Conservation (phyloP, 2,113 vertebrate genomes). For the Plestiodon gilberti region DNA sequence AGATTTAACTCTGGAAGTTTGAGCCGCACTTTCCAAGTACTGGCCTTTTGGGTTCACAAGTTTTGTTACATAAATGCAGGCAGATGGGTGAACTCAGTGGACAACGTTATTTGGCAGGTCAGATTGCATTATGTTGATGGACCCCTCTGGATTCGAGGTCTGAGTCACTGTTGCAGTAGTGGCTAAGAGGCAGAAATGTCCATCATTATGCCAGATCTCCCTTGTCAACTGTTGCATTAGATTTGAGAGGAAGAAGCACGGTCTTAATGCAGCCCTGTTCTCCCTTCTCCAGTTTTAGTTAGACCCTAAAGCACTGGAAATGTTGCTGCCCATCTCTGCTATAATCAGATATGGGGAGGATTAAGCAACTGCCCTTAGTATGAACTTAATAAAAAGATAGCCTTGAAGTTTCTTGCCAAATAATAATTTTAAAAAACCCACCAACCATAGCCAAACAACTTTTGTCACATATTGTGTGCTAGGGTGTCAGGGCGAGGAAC, state of each 20-base stretch:
- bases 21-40: not conserved
- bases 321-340: not conserved
- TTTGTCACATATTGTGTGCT: not conserved
- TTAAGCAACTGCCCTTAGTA: not conserved
- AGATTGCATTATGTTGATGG: constrained; percentile 17
- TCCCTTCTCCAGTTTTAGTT: not conserved
- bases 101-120: not conserved
- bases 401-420: not conserved
- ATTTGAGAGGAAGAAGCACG: not conserved
- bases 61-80: not conserved
- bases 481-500: not conserved
- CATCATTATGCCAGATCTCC: not conserved
- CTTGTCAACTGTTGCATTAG: not conserved
- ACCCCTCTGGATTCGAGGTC: not conserved
- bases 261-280: not conserved
- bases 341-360: not conserved
- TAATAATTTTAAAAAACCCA: too few species aligned
- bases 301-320: not conserved
- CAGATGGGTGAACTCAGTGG: not conserved
- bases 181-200: not conserved
- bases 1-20: not conserved
- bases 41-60: not conserved
- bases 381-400: not conserved
- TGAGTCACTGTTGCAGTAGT: not conserved
- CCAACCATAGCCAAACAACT: not conserved